Base-by-base conservation (phyloP, 2,888 invertebrate genomes). In the Metellina segmentata region DNA sequence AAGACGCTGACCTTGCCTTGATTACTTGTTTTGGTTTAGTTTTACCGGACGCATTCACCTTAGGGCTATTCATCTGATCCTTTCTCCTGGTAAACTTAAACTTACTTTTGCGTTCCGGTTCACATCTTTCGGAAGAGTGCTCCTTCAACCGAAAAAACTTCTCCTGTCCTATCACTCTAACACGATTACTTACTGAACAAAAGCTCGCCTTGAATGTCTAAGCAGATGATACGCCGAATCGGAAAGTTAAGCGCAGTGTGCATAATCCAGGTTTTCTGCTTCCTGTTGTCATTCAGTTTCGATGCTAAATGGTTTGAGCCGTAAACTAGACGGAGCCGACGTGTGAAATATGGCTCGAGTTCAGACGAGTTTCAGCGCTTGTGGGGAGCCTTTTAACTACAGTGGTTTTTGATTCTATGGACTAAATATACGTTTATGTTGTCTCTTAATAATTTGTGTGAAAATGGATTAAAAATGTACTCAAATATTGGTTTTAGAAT, bases 81-180 rank as follows among this genome's bases (percentile, higher is more conserved):
- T 81, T 88, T 88, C 87, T 88, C 87, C 51, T 8, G 53, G 53
- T 87, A 87, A 87, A 20, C 53, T 51, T 87, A 87, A 87, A 20
- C 53, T 51, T 49, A 72, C 53, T 53, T 85, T 53, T 34, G 74
- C 16, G 61, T 52, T 85, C 61, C 75, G 85, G 85, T 85, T 61
- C 85, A 85, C 75, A 16, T 34, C 34, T 48, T 85, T 48, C 85
- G 5, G 74, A 34, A 51, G 82, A 53, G 61, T 61, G 74, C 19
- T 75, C 74, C 53, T 53, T 85, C 85, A 75, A 85, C 85, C 85
- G 61, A 74, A 8, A 34, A 74, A 16, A 48, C 53, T 79, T 61
- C 5, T 52, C 52, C 13, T 16, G 51, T 20, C 61, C 61, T 13
- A 85, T 61, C 61, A 5, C 11, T 61, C 61, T 61, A 61, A 61